Percentiles rank a stretch among this genome's conserved stretches.
Conservation (phyloP, 1,140 invertebrate species). For the Zelostemma sp. region DNA sequence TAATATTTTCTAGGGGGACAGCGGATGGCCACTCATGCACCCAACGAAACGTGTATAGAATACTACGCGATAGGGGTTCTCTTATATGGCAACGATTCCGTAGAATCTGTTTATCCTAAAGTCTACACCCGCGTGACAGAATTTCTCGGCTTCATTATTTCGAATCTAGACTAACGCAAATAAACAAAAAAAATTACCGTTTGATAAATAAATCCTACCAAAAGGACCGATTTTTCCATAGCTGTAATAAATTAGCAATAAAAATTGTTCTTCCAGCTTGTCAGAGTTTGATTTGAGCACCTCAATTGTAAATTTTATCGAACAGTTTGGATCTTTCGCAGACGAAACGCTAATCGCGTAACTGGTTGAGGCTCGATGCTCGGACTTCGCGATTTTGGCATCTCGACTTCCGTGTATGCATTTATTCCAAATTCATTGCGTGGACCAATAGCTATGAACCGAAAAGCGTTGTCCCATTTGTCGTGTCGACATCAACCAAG, state of each 20-base stretch:
- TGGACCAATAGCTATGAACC: conserved; percentile 93
- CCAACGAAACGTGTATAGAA: conserved; percentile 10
- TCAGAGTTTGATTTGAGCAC: no score
- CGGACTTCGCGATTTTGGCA: conserved; percentile 6
- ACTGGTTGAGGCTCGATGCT: conserved; percentile 41
- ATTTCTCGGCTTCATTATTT: conserved; percentile 75
- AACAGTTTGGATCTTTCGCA: conserved; percentile 61
- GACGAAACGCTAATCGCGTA: conserved; percentile 45
- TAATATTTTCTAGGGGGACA: conserved; percentile 80
- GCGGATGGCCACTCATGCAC: conserved; percentile 86
- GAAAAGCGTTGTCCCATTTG: conserved; percentile 97
- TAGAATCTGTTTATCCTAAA: conserved; percentile 79
- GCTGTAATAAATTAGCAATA: no score
- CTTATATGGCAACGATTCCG: conserved; percentile 82
- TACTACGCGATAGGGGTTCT: conserved; percentile 80
- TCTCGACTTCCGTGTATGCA: conserved; percentile 91
- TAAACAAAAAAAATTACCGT: no score
- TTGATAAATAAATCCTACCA: no score
- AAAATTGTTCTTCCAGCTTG: no score
- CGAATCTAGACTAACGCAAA: conserved; percentile 24
- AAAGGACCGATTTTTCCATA: no score
- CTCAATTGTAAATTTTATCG: conserved; percentile 25
- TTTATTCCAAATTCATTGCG: conserved; percentile 94
- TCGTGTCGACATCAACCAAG: conserved; percentile 93
- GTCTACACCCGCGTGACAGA: no score